Percentiles rank a stretch among this genome's conserved stretches.
These are phyloP conservation scores for Cotesia congregata DNA, from an alignment of 2,888 invertebrate species.

Conservation along the genomic window DNA sequence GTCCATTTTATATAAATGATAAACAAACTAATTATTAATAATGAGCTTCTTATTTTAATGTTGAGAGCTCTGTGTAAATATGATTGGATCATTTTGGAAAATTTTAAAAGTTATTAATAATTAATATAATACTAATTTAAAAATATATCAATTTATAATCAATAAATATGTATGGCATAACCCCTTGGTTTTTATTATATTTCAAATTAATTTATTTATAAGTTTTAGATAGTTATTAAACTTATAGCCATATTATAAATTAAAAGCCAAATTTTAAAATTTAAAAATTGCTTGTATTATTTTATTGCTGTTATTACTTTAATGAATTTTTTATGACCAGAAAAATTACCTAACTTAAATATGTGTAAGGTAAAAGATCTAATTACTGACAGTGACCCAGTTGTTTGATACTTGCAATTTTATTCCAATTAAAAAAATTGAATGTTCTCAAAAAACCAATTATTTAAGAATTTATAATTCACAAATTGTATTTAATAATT, in stretches of 20 bases:
- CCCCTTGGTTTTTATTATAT: background rate
- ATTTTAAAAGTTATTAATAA: slow-evolving; percentile 2
- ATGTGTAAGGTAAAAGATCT: too few species aligned
- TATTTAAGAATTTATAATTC: too few species aligned
- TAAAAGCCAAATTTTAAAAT: background rate
- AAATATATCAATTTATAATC: slow-evolving; percentile 45
- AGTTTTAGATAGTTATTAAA: background rate
- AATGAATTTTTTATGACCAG: too few species aligned
- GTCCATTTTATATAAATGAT: background rate
- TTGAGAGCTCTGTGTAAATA: slow-evolving; percentile 11
- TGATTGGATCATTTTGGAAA: background rate
- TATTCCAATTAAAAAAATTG: too few species aligned
- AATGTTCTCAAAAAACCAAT: too few species aligned
- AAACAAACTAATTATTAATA: background rate
- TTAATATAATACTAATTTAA: slow-evolving; percentile 9
- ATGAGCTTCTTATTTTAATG: background rate
- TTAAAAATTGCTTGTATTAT: too few species aligned
- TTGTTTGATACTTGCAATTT: too few species aligned
- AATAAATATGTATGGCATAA: slow-evolving; percentile 48
- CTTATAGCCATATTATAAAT: background rate
- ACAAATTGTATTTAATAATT: too few species aligned
- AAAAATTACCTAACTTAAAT: too few species aligned
- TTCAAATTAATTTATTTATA: background rate
- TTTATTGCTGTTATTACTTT: too few species aligned
- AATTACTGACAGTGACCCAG: too few species aligned